Percentiles rank a stretch among this genome's conserved stretches.
These are phyloP conservation scores for Tetragonula clypearis DNA, from an alignment of 1,140 invertebrate species.

Conservation along the genomic window DNA sequence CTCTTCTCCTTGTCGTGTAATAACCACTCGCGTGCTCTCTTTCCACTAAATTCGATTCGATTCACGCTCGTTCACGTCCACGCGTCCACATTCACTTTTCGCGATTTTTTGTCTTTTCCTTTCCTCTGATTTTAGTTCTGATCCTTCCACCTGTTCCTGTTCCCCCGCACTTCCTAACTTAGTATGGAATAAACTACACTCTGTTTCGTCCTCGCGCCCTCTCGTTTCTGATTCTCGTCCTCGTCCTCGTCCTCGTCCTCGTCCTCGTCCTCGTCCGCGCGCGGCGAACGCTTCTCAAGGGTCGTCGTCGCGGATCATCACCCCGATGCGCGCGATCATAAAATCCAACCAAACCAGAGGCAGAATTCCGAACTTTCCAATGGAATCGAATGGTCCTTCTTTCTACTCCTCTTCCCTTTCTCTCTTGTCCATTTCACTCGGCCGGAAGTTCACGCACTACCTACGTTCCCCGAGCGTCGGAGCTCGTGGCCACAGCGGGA, in stretches of 20 bases:
- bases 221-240: not conserved
- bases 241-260: not conserved
- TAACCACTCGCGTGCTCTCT: not conserved
- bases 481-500: constrained; percentile 81
- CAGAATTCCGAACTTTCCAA: constrained; percentile 38
- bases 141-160: not conserved
- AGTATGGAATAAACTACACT: not conserved
- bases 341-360: constrained; percentile 11
- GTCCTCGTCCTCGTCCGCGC: constrained; percentile 4
- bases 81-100: not conserved
- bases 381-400: constrained; percentile 33
- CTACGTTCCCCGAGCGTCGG: constrained; percentile 78
- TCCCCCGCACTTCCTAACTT: not conserved
- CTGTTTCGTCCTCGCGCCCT: not conserved
- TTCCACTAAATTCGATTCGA: constrained; percentile 6
- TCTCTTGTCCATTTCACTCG: constrained; percentile 71
- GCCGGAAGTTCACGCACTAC: constrained; percentile 79
- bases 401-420: constrained; percentile 39
- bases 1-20: not conserved
- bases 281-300: constrained; percentile 10
- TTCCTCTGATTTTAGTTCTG: not conserved
- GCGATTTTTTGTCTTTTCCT: not conserved
- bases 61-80: constrained; percentile 1
- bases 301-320: not conserved
- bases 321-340: not conserved